A percentile compares a stretch with the other conserved stretches of the same genome.
These are phyloP conservation scores for Seira ritae DNA, from an alignment of 2,888 invertebrate species.

Conservation along the genomic window DNA sequence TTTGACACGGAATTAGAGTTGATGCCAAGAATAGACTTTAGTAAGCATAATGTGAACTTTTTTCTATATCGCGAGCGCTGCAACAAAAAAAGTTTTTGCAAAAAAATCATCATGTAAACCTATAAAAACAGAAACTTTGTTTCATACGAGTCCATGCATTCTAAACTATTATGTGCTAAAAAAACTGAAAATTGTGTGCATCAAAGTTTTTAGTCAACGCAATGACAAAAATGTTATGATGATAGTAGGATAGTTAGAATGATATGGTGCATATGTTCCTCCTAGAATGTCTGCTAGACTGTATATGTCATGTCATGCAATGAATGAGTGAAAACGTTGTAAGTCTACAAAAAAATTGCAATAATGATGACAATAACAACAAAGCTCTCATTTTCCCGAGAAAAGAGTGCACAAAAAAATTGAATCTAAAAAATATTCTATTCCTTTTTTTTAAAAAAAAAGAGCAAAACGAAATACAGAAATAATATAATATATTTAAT, in stretches of 20 bases:
- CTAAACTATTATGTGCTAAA: neutral
- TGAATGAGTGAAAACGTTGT: too few species aligned
- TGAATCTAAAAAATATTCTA: too few species aligned
- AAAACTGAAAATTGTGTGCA: neutral
- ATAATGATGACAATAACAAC: conserved; percentile 10
- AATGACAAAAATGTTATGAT: conserved; percentile 53
- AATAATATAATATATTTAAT: too few species aligned
- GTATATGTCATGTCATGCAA: too few species aligned
- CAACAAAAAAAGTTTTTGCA: too few species aligned
- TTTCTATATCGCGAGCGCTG: too few species aligned
- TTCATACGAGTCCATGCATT: neutral
- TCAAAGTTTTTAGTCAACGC: conserved; percentile 20
- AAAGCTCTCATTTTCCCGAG: conserved; percentile 57
- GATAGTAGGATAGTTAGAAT: neutral
- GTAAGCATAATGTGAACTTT: too few species aligned
- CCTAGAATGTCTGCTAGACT: neutral
- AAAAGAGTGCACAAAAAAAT: conserved; percentile 26
- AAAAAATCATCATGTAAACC: too few species aligned
- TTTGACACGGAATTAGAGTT: conserved; percentile 60
- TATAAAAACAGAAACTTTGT: too few species aligned
- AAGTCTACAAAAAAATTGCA: neutral
- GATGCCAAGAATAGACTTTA: conserved; percentile 51
- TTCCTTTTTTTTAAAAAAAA: too few species aligned
- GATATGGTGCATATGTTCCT: neutral
- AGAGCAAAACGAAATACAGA: too few species aligned